A percentile compares a stretch with the other conserved stretches of the same genome.
Conservation (phyloP, 1,140 invertebrate genomes). For the Ceratina calcarata region DNA sequence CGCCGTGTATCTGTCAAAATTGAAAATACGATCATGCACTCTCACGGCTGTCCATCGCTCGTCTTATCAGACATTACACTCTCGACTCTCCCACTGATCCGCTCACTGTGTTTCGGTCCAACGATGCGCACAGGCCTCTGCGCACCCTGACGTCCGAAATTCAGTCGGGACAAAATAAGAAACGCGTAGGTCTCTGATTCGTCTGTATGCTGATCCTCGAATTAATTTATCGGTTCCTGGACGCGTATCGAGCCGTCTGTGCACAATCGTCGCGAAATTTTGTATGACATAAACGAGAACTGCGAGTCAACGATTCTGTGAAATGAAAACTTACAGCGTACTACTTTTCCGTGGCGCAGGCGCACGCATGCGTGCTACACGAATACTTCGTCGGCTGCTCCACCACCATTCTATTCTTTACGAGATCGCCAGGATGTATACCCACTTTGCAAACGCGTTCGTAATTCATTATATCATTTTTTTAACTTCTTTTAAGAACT, state of each 20-base stretch:
- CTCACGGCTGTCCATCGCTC: conserved; percentile 67
- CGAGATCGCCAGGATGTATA: conserved; percentile 5
- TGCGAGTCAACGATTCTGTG: neutral
- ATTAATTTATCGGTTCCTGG: neutral
- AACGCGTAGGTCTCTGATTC: neutral
- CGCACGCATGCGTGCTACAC: conserved; percentile 33
- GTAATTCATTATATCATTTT: neutral
- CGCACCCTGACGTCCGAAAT: conserved; percentile 40
- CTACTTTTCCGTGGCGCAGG: conserved; percentile 51
- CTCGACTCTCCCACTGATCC: conserved; percentile 37
- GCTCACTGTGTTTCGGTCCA: conserved; percentile 34
- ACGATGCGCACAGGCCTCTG: conserved; percentile 32
- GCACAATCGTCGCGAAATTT: neutral
- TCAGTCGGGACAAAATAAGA: conserved; percentile 1
- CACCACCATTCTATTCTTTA: conserved; percentile 38
- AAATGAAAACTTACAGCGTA: conserved; percentile 31
- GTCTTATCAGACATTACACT: conserved; percentile 73
- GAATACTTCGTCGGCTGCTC: conserved; percentile 30
- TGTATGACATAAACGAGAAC: neutral
- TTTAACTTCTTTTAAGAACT: neutral
- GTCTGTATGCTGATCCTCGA: neutral
- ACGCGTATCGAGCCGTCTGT: conserved; percentile 5
- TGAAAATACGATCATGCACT: conserved; percentile 57
- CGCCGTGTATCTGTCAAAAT: conserved; percentile 60
- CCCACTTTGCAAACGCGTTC: conserved; percentile 18